Base-by-base conservation (phyloP, 2,888 invertebrate genomes). In the Pseudococcus longispinus region DNA sequence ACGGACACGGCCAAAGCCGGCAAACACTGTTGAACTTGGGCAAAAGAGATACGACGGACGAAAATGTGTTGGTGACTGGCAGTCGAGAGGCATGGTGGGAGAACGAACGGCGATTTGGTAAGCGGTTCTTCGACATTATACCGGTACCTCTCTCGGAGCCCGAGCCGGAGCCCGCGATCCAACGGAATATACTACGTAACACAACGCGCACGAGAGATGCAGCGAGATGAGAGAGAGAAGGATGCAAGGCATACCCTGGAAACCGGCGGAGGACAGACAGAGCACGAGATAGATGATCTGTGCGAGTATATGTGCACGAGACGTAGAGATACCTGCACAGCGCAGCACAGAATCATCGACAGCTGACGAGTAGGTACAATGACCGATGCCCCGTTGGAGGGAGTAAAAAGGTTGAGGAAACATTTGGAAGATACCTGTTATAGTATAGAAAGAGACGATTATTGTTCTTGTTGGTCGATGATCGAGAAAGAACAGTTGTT, bases 351-450 rank as follows among this genome's bases (percentile, higher is more conserved):
- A 74, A 42, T 42, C 77, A 51, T 77, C 80, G 86, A 77, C 86
- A 80, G 86, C 80, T 86, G 86, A 86, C 74, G 74, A 85, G 74
- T 51, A 84, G 86, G 86, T 86, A 86, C 86, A 86, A 86, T 86
- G 86, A 86, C 86, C 86, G 86, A 80, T 23, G 46, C 55, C 32
- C 46, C 29, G 32, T 0, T 11, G 84, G 60, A 23, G 60, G 55
- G 84, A 51, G 55, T 23, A 20, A 86, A 37, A 86, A 86, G 80
- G 86, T 86, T 77, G 86, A 86, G 86, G 86, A 86, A 86, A 80
- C 86, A 86, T 86, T 86, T 80, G 86, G 86, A 86, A 80, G 86
- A 80, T 86, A 86, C 86, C 86, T 86, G 86, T 77, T 86, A 55
- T 55, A 20, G 55, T 55, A 20, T 20, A 60, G 60, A 60, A 60